Percentiles rank a stretch among this genome's conserved stretches.
Conservation (phyloP, 2,113 vertebrate genomes). For the Nibea albiflora region DNA sequence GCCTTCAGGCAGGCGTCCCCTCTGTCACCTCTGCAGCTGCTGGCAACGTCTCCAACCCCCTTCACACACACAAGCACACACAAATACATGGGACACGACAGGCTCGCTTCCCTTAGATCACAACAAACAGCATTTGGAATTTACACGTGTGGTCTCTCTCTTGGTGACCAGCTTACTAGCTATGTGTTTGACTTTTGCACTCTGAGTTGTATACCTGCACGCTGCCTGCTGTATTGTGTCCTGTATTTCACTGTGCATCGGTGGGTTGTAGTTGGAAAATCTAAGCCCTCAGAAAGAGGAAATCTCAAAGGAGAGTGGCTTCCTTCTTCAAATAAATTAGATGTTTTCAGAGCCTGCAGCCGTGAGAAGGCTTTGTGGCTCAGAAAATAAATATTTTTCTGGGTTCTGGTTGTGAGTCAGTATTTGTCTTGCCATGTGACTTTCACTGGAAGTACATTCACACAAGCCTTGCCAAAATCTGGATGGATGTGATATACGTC, state of each 20-base stretch:
- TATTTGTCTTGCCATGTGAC: constrained; percentile 59
- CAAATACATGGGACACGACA: constrained; percentile 54
- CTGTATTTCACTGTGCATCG: constrained; percentile 17
- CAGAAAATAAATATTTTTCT: constrained; percentile 67
- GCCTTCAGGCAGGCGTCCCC: constrained; percentile 79
- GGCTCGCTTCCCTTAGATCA: constrained; percentile 63
- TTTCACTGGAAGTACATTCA: constrained; percentile 51
- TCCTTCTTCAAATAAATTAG: constrained; percentile 65
- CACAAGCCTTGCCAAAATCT: constrained; percentile 34
- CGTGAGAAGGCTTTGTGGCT: constrained; percentile 65
- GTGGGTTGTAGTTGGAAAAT: constrained; percentile 35
- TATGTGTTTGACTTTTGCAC: constrained; percentile 43
- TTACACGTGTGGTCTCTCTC: constrained; percentile 56
- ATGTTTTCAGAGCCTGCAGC: constrained; percentile 66
- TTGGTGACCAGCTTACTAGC: constrained; percentile 22
- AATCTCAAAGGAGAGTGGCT: constrained; percentile 59
- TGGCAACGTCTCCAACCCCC: constrained; percentile 77
- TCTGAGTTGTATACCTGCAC: constrained; percentile 5
- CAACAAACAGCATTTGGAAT: constrained; percentile 64
- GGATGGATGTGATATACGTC: constrained; percentile 28
- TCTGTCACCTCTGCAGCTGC: constrained; percentile 86
- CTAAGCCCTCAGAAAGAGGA: constrained; percentile 41
- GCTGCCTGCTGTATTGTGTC: constrained; percentile 11
- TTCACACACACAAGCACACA: constrained; percentile 47
- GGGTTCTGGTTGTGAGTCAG: constrained; percentile 49